Base-by-base conservation (phyloP, 2,797 vertebrate species). In the Schizopygopsis malacanthus region DNA sequence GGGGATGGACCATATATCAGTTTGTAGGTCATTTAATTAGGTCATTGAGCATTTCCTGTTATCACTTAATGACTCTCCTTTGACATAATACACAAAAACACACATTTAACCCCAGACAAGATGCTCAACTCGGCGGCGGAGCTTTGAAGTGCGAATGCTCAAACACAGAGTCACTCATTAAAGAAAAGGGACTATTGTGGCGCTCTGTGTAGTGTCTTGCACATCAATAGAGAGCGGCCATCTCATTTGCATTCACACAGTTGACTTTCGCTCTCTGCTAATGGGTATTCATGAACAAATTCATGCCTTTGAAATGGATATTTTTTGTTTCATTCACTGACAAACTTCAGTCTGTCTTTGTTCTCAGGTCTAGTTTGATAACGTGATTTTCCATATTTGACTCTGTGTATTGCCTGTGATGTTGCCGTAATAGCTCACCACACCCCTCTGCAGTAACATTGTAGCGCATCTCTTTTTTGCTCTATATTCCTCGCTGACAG, bases 11-110 rank as follows among this genome's bases (percentile, higher is more conserved):
- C 56, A 20, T 43, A 28, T 81, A 47, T 77, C 13, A 86, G 91
- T 95, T 96, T 96, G 91, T 94, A 90, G 95, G 94, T 93, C 92
- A 92, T 80, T 88, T 95, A 97, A 96, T 96, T 93, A 91, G 94
- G 94, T 94, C 90, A 81, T 90, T 83, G 92, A 92, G 94, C 93
- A 93, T 90, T 94, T 93, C 91, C 85, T 45, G 28, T 54, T 39
- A 70, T 67, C 25, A 79, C 87, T 89, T 86, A 90, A 81, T 87
- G 67, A 89, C 85, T 87, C 92, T 93, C 88, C 85, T 89, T 90
- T 92, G 90, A 94, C 90, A 94, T 92, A 92, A 92, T 87, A 86
- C 88, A 22, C 37, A 71, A 25, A 81, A 73, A 79, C 77, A 65
- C 85, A 80, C 80, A 78, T 86, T 70, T 61, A 50, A 82, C 73